These are phyloP conservation scores for Eupsilia transversa DNA, from an alignment of 2,888 invertebrate species.

Conservation along the genomic window DNA sequence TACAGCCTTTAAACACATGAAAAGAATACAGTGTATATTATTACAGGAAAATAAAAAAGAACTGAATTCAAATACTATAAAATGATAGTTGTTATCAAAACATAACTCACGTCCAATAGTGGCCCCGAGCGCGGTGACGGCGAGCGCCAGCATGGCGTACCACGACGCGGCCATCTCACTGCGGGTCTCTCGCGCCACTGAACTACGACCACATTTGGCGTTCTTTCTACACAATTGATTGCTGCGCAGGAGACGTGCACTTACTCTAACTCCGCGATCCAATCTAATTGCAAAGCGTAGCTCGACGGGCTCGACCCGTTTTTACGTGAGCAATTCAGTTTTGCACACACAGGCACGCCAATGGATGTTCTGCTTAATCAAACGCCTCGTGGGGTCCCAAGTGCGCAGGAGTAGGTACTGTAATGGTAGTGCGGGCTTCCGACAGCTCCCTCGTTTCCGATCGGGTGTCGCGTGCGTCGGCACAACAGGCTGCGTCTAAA, in stretches of 20 bases:
- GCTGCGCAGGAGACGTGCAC: conserved; percentile 72
- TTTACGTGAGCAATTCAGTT: neutral
- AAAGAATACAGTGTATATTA: neutral
- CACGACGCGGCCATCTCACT: conserved; percentile 84
- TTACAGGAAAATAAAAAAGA: neutral
- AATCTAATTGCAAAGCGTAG: conserved; percentile 27
- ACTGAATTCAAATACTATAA: conserved; percentile 14
- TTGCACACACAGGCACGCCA: conserved; percentile 40
- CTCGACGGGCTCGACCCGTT: conserved; percentile 31
- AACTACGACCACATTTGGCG: conserved; percentile 79
- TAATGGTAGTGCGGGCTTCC: conserved; percentile 81
- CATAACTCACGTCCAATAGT: conserved; percentile 85
- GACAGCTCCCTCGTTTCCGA: conserved; percentile 81
- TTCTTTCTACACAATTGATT: conserved; percentile 83
- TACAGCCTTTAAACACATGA: neutral
- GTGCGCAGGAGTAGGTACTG: conserved; percentile 56
- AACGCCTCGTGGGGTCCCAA: conserved; percentile 53
- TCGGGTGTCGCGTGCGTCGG: conserved; percentile 77
- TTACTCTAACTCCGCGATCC: conserved; percentile 13
- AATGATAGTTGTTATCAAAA: conserved; percentile 50
- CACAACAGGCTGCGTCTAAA: conserved; percentile 64
- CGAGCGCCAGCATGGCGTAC: conserved; percentile 82
- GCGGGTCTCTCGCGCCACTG: conserved; percentile 85
- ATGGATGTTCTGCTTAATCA: conserved; percentile 62
- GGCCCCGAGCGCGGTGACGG: conserved; percentile 85